Evolutionary conservation across 2,113 vertebrate species (phyloP).

Genomic region (Danio rerio): GRCz12tu NC_133182.1:42253501-42254000

Average conservation of each 20-base stretch:
- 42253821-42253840: slow-evolving; percentile 74
- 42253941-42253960: slow-evolving; percentile 57
- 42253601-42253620: slow-evolving; percentile 42
- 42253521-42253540: slow-evolving; percentile 49
- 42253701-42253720: slow-evolving; percentile 77
- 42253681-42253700: slow-evolving; percentile 85
- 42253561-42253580: slow-evolving; percentile 72
- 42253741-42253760: slow-evolving; percentile 87
- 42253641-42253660: slow-evolving; percentile 68
- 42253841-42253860: slow-evolving; percentile 84
- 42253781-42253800: slow-evolving; percentile 73
- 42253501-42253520: neutral
- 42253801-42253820: slow-evolving; percentile 82
- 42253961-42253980: slow-evolving; percentile 38
- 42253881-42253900: slow-evolving; percentile 81
- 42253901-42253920: slow-evolving; percentile 71
- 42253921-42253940: no score
- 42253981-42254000: slow-evolving; percentile 48
- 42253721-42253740: slow-evolving; percentile 79
- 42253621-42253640: neutral
- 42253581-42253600: slow-evolving; percentile 55
- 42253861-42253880: slow-evolving; percentile 90
- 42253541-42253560: slow-evolving; percentile 75
- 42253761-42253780: slow-evolving; percentile 81
- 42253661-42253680: slow-evolving; percentile 88